Evolutionary conservation across 1,140 invertebrate genomes (phyloP).

Genomic region (Steinernema khuongi): DNA sequence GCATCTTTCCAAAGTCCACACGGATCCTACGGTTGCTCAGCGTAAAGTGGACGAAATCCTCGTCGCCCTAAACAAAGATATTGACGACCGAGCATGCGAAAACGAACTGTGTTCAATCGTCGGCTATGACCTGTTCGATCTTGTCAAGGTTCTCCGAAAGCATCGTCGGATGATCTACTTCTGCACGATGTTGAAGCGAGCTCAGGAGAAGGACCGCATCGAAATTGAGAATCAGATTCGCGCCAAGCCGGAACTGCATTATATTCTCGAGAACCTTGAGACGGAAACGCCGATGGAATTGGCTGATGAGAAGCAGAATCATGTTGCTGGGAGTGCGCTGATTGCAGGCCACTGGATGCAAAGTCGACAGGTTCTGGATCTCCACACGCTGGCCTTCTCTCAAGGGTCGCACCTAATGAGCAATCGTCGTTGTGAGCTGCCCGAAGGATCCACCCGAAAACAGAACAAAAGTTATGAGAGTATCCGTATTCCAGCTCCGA

Average conservation of each 20-base stretch:
- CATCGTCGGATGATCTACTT: conserved; percentile 89
- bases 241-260: conserved; percentile 72
- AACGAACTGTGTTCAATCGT: conserved; percentile 87
- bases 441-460: conserved; percentile 91
- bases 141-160: conserved; percentile 83
- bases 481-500: conserved; percentile 95
- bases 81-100: conserved; percentile 88
- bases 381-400: conserved; percentile 89
- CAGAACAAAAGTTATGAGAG: conserved; percentile 91
- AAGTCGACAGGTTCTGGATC: conserved; percentile 70
- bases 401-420: conserved; percentile 98
- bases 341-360: conserved; percentile 46
- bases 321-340: conserved; percentile 44
- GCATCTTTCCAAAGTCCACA: conserved; percentile 78
- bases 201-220: conserved; percentile 83
- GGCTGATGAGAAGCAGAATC: conserved; percentile 19
- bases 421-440: conserved; percentile 88
- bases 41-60: conserved; percentile 58
- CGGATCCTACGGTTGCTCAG: conserved; percentile 87
- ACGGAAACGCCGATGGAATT: conserved; percentile 38
- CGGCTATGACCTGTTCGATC: conserved; percentile 93
- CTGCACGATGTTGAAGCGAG: conserved; percentile 90
- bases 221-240: conserved; percentile 85
- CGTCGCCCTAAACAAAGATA: neutral
- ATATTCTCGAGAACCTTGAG: conserved; percentile 73